phyloP scores from a whole-genome alignment of 1,140 invertebrate genomes.

The Drosophila parabipectinata region DNA sequence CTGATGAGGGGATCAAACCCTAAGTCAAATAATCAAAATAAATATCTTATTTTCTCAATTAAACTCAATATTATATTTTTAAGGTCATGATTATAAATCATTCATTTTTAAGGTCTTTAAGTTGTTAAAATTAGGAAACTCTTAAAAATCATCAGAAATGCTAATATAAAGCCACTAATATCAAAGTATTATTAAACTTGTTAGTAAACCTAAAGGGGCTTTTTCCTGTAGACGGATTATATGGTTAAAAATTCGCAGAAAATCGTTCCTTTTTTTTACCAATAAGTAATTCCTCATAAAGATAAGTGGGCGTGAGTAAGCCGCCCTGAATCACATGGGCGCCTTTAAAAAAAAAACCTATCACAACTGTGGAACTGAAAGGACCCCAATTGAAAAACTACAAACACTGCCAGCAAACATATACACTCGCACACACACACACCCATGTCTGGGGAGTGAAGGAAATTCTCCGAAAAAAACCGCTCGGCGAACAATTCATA shows the following conservation, averaged over 20 bases:
- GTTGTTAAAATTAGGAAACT: no score
- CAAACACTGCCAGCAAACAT: constrained; percentile 30
- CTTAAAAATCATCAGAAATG: neutral
- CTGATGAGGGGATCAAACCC: neutral
- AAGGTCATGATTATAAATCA: no score
- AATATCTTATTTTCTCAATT: no score
- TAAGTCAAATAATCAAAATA: no score
- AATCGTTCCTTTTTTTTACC: neutral
- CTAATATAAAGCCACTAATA: neutral
- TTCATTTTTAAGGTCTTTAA: no score
- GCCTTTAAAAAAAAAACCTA: constrained; percentile 7
- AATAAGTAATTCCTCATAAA: constrained; percentile 23
- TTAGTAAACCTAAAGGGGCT: neutral
- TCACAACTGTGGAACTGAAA: constrained; percentile 15
- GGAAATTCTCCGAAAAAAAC: constrained; percentile 65
- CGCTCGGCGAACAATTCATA: constrained; percentile 65
- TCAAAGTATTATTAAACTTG: neutral
- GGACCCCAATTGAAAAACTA: constrained; percentile 12
- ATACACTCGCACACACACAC: constrained; percentile 26
- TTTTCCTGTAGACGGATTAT: constrained; percentile 10
- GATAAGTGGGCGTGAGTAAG: constrained; percentile 39
- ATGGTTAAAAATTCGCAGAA: constrained; percentile 8
- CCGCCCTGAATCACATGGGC: constrained; percentile 32
- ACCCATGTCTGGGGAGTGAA: constrained; percentile 8
- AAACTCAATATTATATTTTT: neutral